These are phyloP conservation scores for Ammodramus savannarum DNA, from an alignment of 2,113 vertebrate species.

Conservation along the genomic window DNA sequence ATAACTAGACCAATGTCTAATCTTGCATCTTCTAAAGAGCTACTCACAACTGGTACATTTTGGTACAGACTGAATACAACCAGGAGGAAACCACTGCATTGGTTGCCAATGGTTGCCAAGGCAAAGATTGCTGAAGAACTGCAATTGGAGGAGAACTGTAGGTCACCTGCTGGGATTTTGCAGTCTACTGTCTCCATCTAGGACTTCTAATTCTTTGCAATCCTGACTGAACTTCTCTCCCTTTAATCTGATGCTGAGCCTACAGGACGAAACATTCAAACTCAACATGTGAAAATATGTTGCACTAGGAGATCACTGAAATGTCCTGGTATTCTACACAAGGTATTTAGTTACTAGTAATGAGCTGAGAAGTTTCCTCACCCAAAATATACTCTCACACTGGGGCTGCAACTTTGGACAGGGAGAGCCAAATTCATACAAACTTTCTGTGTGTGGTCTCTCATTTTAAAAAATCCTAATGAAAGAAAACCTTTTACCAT, in stretches of 20 bases:
- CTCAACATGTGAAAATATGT: too few species aligned
- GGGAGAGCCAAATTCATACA: neutral
- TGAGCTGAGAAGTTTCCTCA: neutral
- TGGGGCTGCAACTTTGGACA: neutral
- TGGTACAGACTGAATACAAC: neutral
- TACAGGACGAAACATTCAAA: neutral
- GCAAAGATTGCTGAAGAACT: neutral
- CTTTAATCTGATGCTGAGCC: neutral
- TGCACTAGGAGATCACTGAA: neutral
- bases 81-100: neutral
- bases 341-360: neutral
- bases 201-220: neutral
- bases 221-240: neutral
- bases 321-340: neutral
- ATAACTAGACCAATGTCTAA: neutral
- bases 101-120: neutral
- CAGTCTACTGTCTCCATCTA: neutral
- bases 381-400: neutral
- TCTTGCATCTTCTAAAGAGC: neutral
- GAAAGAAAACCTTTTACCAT: neutral
- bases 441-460: neutral
- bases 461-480: accelerated
- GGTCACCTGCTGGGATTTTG: neutral
- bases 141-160: neutral
- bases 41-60: neutral